Evolutionary conservation across 1,140 invertebrate genomes (phyloP).

Genomic region (Hycleus phaleratus): DNA sequence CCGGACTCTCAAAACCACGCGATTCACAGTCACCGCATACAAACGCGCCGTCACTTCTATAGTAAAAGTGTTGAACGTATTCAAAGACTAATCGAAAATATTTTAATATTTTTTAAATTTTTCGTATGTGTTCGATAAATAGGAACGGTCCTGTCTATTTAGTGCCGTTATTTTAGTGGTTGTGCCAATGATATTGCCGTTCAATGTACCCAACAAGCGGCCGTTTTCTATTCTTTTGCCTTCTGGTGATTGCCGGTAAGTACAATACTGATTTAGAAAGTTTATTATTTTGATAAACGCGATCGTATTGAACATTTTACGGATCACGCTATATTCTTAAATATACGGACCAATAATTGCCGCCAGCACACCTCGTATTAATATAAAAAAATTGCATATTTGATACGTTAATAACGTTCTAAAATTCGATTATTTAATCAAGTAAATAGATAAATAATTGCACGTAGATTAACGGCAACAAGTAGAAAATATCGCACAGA

Average conservation of each 20-base stretch:
- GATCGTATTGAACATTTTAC: conserved; percentile 10
- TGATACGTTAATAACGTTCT: no score
- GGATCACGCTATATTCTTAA: conserved; percentile 1
- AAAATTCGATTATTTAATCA: no score
- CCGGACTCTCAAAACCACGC: conserved; percentile 12
- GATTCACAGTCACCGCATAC: conserved; percentile 20
- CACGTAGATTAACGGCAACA: no score
- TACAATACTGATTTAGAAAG: background rate
- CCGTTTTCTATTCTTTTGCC: conserved; percentile 5
- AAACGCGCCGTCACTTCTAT: conserved; percentile 10
- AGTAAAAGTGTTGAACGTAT: no score
- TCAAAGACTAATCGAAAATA: background rate
- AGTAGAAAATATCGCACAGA: no score
- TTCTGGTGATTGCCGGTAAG: conserved; percentile 7
- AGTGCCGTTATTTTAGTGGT: background rate
- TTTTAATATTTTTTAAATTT: background rate
- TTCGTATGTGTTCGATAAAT: conserved; percentile 11
- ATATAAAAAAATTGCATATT: no score
- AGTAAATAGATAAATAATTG: no score
- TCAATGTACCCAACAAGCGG: conserved; percentile 2
- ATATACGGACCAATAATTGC: no score
- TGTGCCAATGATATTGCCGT: conserved; percentile 13
- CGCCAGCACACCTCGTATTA: no score
- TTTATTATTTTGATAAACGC: no score
- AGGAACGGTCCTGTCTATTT: conserved; percentile 5